Conservation (phyloP, 2,113 vertebrate species). For the Oenanthe oenanthe region DNA sequence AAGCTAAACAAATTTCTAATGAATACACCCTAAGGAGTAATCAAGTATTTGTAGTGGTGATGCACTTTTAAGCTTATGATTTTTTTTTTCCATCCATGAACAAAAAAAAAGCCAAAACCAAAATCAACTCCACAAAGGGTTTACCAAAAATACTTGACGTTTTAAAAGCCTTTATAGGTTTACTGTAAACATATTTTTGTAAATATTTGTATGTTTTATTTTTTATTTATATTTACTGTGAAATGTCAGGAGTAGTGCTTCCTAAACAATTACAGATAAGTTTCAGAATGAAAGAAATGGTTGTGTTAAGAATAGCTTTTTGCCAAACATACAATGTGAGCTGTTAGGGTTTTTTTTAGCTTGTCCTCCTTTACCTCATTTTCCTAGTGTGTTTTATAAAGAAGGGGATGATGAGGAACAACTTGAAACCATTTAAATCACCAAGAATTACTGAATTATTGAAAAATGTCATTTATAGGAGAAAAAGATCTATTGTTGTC, state of each 20-base stretch:
- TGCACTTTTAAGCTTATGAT: background rate
- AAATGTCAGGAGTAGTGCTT: constrained; percentile 36
- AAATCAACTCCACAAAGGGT: background rate
- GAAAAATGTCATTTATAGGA: background rate
- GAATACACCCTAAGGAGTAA: background rate
- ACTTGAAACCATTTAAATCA: background rate
- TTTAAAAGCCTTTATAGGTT: constrained; percentile 5
- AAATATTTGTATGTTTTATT: constrained; percentile 51
- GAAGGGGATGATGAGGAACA: background rate
- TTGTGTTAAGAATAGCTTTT: background rate
- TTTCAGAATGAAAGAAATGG: background rate
- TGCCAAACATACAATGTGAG: background rate
- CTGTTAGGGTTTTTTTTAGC: fast-evolving
- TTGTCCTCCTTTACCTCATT: background rate
- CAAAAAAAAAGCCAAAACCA: background rate
- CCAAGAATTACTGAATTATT: background rate
- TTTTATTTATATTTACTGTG: constrained; percentile 28
- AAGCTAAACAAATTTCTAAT: constrained; percentile 28
- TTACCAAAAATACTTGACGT: constrained; percentile 3
- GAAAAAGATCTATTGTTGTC: fast-evolving
- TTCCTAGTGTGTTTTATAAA: background rate
- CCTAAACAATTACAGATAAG: background rate
- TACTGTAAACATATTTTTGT: background rate
- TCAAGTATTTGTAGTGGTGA: background rate
- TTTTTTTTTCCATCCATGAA: background rate